These are phyloP conservation scores for Hydroisotoma schaefferi DNA, from an alignment of 2,888 invertebrate genomes.

Conservation along the genomic window DNA sequence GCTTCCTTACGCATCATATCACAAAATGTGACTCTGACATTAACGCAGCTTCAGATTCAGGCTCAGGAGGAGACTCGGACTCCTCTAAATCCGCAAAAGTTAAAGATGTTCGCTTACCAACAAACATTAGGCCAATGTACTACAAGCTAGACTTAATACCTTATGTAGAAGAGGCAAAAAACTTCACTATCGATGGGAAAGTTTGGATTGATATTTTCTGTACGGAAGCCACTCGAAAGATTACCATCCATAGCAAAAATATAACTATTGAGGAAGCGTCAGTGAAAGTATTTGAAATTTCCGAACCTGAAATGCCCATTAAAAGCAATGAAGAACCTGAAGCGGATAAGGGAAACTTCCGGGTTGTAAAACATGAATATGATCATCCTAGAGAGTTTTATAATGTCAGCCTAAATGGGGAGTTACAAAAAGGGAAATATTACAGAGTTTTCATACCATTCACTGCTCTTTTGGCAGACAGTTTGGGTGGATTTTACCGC, in stretches of 20 bases:
- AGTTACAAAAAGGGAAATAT: constrained; percentile 59
- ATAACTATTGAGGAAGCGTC: constrained; percentile 62
- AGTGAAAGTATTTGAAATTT: constrained; percentile 55
- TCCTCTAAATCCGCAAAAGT: constrained; percentile 49
- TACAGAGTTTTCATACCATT: constrained; percentile 69
- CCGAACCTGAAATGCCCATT: constrained; percentile 41
- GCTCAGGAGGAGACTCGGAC: constrained; percentile 48
- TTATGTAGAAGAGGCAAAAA: constrained; percentile 64
- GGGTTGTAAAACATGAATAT: constrained; percentile 33
- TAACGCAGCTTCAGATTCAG: constrained; percentile 50
- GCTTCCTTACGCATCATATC: constrained; percentile 72
- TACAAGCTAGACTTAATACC: constrained; percentile 70
- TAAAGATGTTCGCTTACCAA: constrained; percentile 67
- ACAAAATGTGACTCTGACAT: constrained; percentile 59
- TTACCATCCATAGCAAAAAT: constrained; percentile 72
- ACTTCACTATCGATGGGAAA: constrained; percentile 73
- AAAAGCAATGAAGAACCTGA: constrained; percentile 45
- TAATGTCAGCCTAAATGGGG: constrained; percentile 61
- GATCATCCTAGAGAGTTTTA: constrained; percentile 61
- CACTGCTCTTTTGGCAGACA: constrained; percentile 64
- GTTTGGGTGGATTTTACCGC: constrained; percentile 75
- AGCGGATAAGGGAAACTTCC: constrained; percentile 10
- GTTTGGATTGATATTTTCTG: constrained; percentile 59
- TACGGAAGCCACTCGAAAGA: constrained; percentile 61
- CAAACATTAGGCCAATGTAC: constrained; percentile 63